A percentile compares a stretch with the other conserved stretches of the same genome.
Evolutionary conservation across 1,140 invertebrate species (phyloP).

Genomic region (Daktulosphaira vitifoliae): DNA sequence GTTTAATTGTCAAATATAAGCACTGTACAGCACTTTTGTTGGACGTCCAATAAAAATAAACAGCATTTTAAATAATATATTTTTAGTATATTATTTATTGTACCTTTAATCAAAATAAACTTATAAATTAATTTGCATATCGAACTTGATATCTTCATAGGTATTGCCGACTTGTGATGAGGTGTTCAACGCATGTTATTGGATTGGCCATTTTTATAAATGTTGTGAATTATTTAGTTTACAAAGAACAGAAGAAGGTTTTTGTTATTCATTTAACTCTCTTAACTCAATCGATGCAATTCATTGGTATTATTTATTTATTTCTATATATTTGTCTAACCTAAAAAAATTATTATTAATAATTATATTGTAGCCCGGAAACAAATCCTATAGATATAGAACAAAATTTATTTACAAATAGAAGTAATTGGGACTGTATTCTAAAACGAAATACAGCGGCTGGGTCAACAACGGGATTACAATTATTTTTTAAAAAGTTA

Average conservation of each 20-base stretch:
- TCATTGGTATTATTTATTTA: constrained; percentile 33
- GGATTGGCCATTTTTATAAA: constrained; percentile 39
- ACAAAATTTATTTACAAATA: neutral
- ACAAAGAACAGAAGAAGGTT: constrained; percentile 41
- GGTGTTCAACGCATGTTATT: constrained; percentile 40
- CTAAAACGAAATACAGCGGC: constrained; percentile 37
- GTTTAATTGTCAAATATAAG: no score
- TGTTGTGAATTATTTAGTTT: constrained; percentile 41
- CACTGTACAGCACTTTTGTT: no score
- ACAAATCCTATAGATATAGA: neutral
- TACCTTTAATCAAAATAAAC: no score
- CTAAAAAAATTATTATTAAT: no score
- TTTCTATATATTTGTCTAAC: no score
- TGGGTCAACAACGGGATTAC: constrained; percentile 38
- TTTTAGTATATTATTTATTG: no score
- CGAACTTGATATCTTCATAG: constrained; percentile 35
- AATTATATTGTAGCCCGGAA: constrained; percentile 4
- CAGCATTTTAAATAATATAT: no score
- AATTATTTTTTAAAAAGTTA: constrained; percentile 39
- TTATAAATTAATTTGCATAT: no score
- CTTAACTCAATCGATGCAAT: constrained; percentile 35
- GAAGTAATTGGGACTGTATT: constrained; percentile 25
- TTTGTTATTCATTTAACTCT: constrained; percentile 43
- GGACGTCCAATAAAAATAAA: no score
- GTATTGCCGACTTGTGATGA: constrained; percentile 39